Evolutionary conservation across 1,140 invertebrate species (phyloP).

Genomic region (Chrysomallon squamiferum): DNA sequence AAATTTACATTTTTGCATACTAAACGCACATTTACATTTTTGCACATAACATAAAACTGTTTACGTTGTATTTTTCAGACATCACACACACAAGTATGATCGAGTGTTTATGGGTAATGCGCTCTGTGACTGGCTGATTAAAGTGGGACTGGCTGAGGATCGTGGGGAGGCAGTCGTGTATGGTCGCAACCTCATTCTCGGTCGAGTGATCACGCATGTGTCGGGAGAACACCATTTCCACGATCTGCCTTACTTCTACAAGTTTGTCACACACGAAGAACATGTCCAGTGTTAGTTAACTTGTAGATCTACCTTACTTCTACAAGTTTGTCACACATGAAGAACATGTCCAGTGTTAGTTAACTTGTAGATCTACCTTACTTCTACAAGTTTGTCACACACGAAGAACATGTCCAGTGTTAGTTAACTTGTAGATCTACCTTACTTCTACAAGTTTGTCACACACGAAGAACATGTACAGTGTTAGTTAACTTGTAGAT

Average conservation of each 20-base stretch:
- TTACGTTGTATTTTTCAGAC: too few relatives aligned
- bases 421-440: constrained; percentile 49
- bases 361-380: constrained; percentile 59
- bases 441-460: constrained; percentile 64
- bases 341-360: constrained; percentile 17
- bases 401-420: constrained; percentile 15
- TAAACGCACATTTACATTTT: too few relatives aligned
- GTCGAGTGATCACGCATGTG: constrained; percentile 82
- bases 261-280: constrained; percentile 34
- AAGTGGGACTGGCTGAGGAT: constrained; percentile 78
- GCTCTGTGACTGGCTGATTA: constrained; percentile 85
- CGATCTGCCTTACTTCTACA: constrained; percentile 66
- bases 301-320: constrained; percentile 63
- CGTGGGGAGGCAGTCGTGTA: constrained; percentile 80
- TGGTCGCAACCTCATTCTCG: constrained; percentile 82
- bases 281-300: constrained; percentile 9
- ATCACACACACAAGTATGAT: constrained; percentile 66
- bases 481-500: constrained; percentile 39
- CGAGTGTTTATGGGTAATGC: constrained; percentile 83
- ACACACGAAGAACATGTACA: constrained; percentile 17
- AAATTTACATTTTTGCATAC: too few relatives aligned
- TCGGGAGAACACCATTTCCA: constrained; percentile 81
- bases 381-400: constrained; percentile 62
- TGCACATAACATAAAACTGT: too few relatives aligned
- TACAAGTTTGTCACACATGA: constrained; percentile 55